Base-by-base conservation (phyloP, 2,888 invertebrate genomes). In the Drosophila differens region DNA sequence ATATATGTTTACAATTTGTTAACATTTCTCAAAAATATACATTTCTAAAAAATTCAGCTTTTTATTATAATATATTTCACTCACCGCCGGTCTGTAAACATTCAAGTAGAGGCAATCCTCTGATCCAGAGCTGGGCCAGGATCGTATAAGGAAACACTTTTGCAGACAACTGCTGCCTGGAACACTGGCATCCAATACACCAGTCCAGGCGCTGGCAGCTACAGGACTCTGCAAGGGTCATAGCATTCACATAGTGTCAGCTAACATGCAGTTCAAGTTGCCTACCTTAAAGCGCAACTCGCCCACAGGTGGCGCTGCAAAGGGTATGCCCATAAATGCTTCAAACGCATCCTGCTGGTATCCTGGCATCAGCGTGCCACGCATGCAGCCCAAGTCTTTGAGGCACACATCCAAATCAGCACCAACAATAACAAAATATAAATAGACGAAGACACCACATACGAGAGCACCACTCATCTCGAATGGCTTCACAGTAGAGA, bases 21-120 rank as follows among this genome's bases (percentile, higher is more conserved):
- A 25, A 47, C 16, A 16, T 25, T 47, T 25, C 22, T 22, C 5
- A 14, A 35, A 35, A 35, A 35, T 35, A 0, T 14, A 35, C 35
- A 14, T 14, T 14, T 35, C 35, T 35, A 35, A 35, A 44, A 44
- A 44, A 14, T 22, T 0, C 22, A 22, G 44, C 14, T 7, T 7
- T 25, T 58, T 44, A 12, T 33, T 19, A 14, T 25, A 14, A 33
- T 25, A 3, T 25, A 28, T 28, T 49, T 28, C n/a, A 19, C 73
- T 74, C 67, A 85, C 84, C 49, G 53, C 74, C 3, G 94, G 94
- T 4, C 94, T 92, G 81, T 94, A 94, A 2, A 94, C 91, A 79
- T 94, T 94, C 35, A 94, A 71, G 74, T 94, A 94, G 10, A 94
- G 91, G 53, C 94, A 94, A 80, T 94, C 94, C 82, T 94, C 94